These are phyloP conservation scores for Miniopterus natalensis DNA, from an alignment of 2,113 vertebrate species.

Conservation along the genomic window DNA sequence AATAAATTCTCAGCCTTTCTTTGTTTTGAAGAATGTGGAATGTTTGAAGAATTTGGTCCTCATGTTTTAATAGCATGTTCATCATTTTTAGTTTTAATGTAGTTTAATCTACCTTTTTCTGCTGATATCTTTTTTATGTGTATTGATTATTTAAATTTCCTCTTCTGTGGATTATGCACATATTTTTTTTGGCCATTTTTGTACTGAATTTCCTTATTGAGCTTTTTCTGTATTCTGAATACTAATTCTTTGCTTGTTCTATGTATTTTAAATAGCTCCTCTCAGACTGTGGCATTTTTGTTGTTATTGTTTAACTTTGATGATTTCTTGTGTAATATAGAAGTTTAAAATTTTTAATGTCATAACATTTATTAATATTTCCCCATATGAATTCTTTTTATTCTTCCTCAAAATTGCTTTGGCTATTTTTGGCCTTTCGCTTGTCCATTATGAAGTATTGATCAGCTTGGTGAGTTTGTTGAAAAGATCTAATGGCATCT, in stretches of 20 bases:
- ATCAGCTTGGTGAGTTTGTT: neutral
- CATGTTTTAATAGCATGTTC: neutral
- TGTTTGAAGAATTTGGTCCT: neutral
- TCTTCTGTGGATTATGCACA: neutral
- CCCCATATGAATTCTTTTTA: neutral
- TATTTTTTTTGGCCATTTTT: slow-evolving; percentile 34
- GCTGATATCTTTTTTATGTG: neutral
- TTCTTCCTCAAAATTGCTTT: neutral
- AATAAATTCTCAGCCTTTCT: neutral
- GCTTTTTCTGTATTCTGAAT: neutral
- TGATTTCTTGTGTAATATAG: neutral
- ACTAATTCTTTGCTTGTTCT: slow-evolving; percentile 21
- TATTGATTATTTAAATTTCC: slow-evolving; percentile 1
- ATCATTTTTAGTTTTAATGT: slow-evolving; percentile 40
- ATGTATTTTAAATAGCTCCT: neutral
- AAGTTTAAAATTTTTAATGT: neutral
- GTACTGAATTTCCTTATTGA: neutral
- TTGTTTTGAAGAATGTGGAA: neutral
- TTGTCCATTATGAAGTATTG: neutral
- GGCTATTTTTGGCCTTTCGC: neutral
- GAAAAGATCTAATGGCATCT: neutral
- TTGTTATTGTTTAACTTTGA: neutral
- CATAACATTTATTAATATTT: neutral
- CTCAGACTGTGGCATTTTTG: neutral
- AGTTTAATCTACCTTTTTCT: neutral